Evolutionary conservation across 2,113 vertebrate genomes (phyloP), one percentile per base, ranked within the genome.

Genomic region (Saguinus imperator): DNA sequence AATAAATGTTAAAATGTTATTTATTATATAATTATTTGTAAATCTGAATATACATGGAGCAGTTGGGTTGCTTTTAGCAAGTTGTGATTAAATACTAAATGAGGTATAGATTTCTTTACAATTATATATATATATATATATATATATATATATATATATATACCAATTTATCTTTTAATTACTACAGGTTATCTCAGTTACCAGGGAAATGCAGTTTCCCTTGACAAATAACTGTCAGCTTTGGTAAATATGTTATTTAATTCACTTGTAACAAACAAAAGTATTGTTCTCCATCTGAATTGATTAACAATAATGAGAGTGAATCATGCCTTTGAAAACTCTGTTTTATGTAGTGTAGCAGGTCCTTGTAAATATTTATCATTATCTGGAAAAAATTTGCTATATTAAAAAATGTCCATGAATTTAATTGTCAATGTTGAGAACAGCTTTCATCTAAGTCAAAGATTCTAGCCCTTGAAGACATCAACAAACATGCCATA

Each of bases 51-150:
- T 75, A 75, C 12, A 50, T 58, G 32, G 1, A 88, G 12, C 13
- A 86, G 17, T 88, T 88, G 48, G 4, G 8, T 72, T 93, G n/a
- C 7, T 72, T 94, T 94, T 61, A 91, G 50, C 52, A 84, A 83
- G 23, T 45, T 96, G 37, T 92, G 90, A 94, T 92, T 95, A 87
- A 79, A 87, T 94, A 70, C 45, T 93, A 93, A 97, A 87, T 95
- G 81, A 83, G 73, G 52, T 86, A 95, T 84, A 89, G 55, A 84
- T 82, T 95, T 93, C 35, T 91, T 91, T 94, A 87, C 86, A 96
- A 93, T 94, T 91, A 96, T 89, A 87, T 95, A 94, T 96, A 93
- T 93, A 89, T 92, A 96, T 89, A 87, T 95, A 94, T 96, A 93
- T 93, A 89, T 92, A 43, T 95, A 94, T 96, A 93, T 93, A 89